A percentile compares a stretch with the other conserved stretches of the same genome.
These are phyloP conservation scores for Caenorhabditis sp. DNA, from an alignment of 2,888 invertebrate species.

Conservation along the genomic window DNA sequence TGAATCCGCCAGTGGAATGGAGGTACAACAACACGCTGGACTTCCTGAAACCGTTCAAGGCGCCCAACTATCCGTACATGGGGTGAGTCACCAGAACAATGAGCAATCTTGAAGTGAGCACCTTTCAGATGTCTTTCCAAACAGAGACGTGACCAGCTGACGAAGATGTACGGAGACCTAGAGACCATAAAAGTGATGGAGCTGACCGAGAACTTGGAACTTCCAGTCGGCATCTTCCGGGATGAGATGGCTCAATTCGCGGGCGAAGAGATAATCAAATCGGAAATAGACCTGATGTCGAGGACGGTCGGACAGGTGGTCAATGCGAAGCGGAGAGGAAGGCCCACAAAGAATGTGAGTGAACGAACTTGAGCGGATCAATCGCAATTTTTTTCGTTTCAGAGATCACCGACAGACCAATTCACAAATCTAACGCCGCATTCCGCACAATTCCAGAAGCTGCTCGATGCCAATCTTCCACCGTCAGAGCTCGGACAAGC, in stretches of 20 bases:
- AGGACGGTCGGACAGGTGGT: conserved; percentile 34
- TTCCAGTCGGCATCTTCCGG: conserved; percentile 18
- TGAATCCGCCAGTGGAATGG: conserved; percentile 39
- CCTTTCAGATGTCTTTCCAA: conserved; percentile 48
- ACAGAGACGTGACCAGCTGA: conserved; percentile 40
- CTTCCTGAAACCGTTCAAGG: conserved; percentile 29
- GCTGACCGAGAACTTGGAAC: conserved; percentile 9
- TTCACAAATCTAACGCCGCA: conserved; percentile 23
- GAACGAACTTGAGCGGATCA: too few species aligned
- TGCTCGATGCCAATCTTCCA: conserved; percentile 6
- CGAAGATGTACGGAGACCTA: conserved; percentile 25
- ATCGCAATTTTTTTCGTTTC: too few species aligned
- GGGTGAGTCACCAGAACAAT: conserved; percentile 20
- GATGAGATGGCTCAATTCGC: conserved; percentile 20
- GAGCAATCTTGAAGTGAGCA: neutral
- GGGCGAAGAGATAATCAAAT: conserved; percentile 11
- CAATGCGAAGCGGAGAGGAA: conserved; percentile 25
- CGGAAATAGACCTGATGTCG: neutral
- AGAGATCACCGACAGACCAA: conserved; percentile 27
- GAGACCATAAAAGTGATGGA: conserved; percentile 15
- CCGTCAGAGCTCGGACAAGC: neutral
- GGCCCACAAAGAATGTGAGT: conserved; percentile 3
- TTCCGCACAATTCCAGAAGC: conserved; percentile 33
- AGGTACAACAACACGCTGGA: conserved; percentile 50
- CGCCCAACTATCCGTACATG: conserved; percentile 38